A percentile compares a stretch with the other conserved stretches of the same genome.
Evolutionary conservation across 2,888 invertebrate species (phyloP).

Genomic region (Latheticus oryzae): DNA sequence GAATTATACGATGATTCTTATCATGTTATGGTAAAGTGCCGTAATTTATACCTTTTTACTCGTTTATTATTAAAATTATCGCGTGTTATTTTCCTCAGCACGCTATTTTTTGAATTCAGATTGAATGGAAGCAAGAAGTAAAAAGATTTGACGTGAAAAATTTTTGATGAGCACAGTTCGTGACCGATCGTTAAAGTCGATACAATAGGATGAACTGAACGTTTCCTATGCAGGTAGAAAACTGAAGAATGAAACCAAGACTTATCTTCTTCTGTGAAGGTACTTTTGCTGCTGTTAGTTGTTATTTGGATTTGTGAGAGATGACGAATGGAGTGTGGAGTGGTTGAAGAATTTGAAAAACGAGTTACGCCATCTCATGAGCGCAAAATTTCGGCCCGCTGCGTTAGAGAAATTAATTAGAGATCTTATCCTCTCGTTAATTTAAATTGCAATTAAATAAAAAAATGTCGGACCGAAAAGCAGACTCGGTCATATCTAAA

Average conservation of each 20-base stretch:
- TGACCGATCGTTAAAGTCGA: slow-evolving; percentile 5
- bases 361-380: no score
- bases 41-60: slow-evolving; percentile 8
- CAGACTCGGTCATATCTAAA: slow-evolving; percentile 47
- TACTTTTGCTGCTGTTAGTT: no score
- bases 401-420: slow-evolving; percentile 34
- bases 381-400: slow-evolving; percentile 4
- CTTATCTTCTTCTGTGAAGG: no score
- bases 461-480: slow-evolving; percentile 23
- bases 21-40: slow-evolving; percentile 11
- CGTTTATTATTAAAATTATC: slow-evolving; percentile 14
- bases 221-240: slow-evolving; percentile 5
- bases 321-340: neutral
- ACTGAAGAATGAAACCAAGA: neutral
- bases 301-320: neutral
- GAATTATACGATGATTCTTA: slow-evolving; percentile 14
- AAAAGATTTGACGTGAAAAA: slow-evolving; percentile 4
- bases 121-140: neutral
- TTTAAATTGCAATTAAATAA: slow-evolving; percentile 40
- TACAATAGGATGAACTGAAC: slow-evolving; percentile 3
- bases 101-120: slow-evolving; percentile 9
- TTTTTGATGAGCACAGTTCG: slow-evolving; percentile 5
- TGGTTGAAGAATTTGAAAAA: slow-evolving; percentile 9
- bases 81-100: slow-evolving; percentile 8
- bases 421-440: slow-evolving; percentile 37